These are phyloP conservation scores for Anniella stebbinsi DNA, from an alignment of 2,797 vertebrate genomes.

Conservation along the genomic window DNA sequence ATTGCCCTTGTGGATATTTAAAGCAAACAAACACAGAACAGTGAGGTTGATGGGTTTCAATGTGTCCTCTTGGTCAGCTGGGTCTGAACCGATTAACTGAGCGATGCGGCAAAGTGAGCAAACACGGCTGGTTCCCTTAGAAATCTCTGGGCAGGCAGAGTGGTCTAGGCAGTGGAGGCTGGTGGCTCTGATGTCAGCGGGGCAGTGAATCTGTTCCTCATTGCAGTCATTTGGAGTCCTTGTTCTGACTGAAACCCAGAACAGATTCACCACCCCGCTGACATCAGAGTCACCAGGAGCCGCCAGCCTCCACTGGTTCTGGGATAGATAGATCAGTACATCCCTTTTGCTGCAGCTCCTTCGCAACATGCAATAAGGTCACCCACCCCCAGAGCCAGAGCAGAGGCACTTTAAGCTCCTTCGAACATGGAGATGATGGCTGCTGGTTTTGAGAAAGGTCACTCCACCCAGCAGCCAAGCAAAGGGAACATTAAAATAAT, in stretches of 20 bases:
- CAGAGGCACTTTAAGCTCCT: not conserved
- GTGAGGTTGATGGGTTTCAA: not conserved
- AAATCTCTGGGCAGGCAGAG: conserved; percentile 27
- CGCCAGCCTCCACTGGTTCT: too few relatives aligned
- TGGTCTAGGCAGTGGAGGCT: too few relatives aligned
- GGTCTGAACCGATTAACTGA: conserved; percentile 43
- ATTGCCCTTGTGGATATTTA: not conserved
- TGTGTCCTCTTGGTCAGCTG: not conserved
- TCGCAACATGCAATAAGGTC: not conserved
- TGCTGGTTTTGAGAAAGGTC: not conserved
- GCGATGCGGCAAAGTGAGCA: conserved; percentile 8
- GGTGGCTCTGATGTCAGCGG: too few relatives aligned
- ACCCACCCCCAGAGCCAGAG: not conserved
- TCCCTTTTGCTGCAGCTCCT: not conserved
- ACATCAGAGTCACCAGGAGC: too few relatives aligned
- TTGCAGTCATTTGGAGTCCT: too few relatives aligned
- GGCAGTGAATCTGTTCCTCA: too few relatives aligned
- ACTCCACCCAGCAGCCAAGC: conserved; percentile 1
- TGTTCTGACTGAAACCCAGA: too few relatives aligned
- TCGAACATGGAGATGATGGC: not conserved
- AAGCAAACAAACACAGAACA: too few relatives aligned
- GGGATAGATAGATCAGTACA: not conserved
- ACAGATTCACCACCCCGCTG: too few relatives aligned
- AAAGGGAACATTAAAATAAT: not conserved
- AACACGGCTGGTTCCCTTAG: not conserved